Conservation (phyloP, 2,113 vertebrate species). For the Calonectris borealis region DNA sequence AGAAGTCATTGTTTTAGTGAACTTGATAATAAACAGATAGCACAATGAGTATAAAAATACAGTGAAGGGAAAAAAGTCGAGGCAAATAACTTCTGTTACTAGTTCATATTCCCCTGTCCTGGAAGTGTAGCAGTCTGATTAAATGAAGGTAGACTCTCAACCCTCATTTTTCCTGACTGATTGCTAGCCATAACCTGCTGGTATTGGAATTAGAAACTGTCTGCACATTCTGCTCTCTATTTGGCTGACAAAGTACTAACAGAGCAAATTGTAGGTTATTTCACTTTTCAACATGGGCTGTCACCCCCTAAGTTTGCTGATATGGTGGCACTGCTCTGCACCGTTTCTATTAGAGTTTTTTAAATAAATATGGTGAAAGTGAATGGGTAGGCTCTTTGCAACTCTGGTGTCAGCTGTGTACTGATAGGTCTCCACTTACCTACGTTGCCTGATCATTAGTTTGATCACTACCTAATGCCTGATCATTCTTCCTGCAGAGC, state of each 20-base stretch:
- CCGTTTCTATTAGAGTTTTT: neutral
- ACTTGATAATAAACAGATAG: neutral
- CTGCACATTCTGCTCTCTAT: slow-evolving; percentile 14
- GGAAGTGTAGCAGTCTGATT: neutral
- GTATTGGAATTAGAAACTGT: slow-evolving; percentile 54
- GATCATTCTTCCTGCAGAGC: slow-evolving; percentile 26
- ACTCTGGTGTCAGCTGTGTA: neutral
- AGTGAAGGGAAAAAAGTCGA: neutral
- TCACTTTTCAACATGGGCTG: slow-evolving; percentile 5
- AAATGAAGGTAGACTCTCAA: neutral
- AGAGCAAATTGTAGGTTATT: slow-evolving; percentile 61
- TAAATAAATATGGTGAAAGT: slow-evolving; percentile 21
- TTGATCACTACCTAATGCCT: slow-evolving; percentile 23
- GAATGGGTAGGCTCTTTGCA: neutral
- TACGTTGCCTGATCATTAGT: slow-evolving; percentile 11
- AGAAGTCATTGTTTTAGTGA: neutral
- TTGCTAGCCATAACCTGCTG: slow-evolving; percentile 55
- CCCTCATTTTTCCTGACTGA: neutral
- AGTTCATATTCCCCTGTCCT: neutral
- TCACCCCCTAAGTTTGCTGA: slow-evolving; percentile 24
- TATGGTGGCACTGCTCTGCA: neutral
- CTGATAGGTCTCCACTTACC: slow-evolving; percentile 23
- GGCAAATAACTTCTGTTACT: neutral
- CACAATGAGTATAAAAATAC: neutral
- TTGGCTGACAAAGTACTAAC: slow-evolving; percentile 55